Evolutionary conservation across 2,113 vertebrate species (phyloP), one percentile per base, ranked within the genome.

Genomic region (Cepphus grylle): DNA sequence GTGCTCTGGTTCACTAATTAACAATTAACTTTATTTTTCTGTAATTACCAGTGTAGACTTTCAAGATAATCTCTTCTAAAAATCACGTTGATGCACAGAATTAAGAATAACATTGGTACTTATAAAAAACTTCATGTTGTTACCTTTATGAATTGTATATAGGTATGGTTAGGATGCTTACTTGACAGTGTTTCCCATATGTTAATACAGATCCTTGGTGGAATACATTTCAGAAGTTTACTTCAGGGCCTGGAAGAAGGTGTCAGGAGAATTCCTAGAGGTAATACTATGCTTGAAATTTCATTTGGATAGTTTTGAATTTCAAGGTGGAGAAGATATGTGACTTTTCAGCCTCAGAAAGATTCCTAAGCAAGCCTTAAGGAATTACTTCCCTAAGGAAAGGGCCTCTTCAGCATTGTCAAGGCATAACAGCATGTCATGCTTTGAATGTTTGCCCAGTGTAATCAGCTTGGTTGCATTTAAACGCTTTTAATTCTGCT

Each of bases 201-300:
- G 42, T 93, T 85, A 50, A 81, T 79, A 42, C 93, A 99, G 99
- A 84, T 96, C 93, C 45, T 86, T 98, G 71, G 95, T 97, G 52
- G 90, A 95, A 25, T 95, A 98, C 53, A 66, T 99, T 78, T 96
- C 98, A 36, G 99, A 99, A 97, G 92, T 99, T 96, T 99, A 99
- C 97, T 99, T 99, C 98, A 98, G 99, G 97, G 99, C 99, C 32
- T 99, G 99, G 99, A 99, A 98, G 94, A 99, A 99, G 86, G 98
- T 99, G 11, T 98, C 98, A 34, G 98, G 98, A 56, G 98, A 98
- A 61, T 98, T 98, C 84, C 58, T 97, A 95, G 98, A 99, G 98
- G 98, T 98, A 97, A 82, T 62, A 15, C 23, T 80, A 6, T 73
- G 16, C 42, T 91, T 92, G 87, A 79, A 65, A 81, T 82, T 84